Base-by-base conservation (phyloP, 2,888 invertebrate species). In the Elysia crispata region DNA sequence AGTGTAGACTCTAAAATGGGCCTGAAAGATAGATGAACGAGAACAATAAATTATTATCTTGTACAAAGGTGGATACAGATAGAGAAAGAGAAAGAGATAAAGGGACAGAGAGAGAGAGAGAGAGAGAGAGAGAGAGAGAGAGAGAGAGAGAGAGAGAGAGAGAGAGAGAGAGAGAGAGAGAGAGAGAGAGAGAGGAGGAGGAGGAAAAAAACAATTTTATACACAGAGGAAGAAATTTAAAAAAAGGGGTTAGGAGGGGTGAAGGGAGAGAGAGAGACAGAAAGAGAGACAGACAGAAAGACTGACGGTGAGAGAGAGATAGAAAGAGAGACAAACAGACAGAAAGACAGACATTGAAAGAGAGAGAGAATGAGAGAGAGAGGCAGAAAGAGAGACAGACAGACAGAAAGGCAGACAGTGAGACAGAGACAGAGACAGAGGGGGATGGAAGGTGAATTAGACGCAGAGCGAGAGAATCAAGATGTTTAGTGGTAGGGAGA, bases 101-200 rank as follows among this genome's bases (percentile, higher is more conserved):
- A 76, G 0, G 49, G 33, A 76, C 8, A 76, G 76, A 76, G 1
- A 76, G 49, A 50, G 31, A 66, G 41, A 41, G 20, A 64, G 76
- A 64, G 41, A 41, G 66, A 8, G 30, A 8, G 8, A 30, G 13
- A 0, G 33, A 60, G 20, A 25, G 62, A 75, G 18, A 60, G 62
- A 64, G 23, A 62, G 23, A 30, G 49, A 49, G 67, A 25, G n/a
- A 66, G 49, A 25, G 41, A 41, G 41, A 41, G 41, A 41, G n/a
- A 66, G 76, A 77, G 5, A 64, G 50, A 77, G 25, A 50, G 49
- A 77, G 20, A 64, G 67, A 49, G 25, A 64, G 50, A 50, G 5
- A 25, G 23, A 28, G 30, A 25, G 11, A 76, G 20, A 25, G 13
- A 76, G 11, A 25, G 15, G 25, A 28, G 25, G 1, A 41, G 15